phyloP scores from a whole-genome alignment of 2,797 vertebrate species.

The Eupleurogrammus muticus region DNA sequence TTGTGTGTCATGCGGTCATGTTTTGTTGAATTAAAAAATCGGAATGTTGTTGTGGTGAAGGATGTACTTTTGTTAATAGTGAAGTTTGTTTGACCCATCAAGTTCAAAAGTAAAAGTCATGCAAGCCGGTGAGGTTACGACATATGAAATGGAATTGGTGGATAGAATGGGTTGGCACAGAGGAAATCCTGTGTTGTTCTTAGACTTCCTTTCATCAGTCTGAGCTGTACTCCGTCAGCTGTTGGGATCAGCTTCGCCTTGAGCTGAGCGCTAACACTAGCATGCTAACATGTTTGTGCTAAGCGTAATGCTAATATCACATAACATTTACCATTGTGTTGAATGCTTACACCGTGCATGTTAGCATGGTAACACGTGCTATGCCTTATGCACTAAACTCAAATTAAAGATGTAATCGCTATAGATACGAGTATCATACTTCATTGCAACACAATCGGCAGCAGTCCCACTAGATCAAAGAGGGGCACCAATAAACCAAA shows the following conservation, averaged over 20 bases:
- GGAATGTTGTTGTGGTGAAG: background rate
- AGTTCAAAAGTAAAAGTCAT: background rate
- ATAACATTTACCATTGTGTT: no score
- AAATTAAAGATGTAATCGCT: no score
- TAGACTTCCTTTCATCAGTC: no score
- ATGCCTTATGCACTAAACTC: no score
- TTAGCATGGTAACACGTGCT: background rate
- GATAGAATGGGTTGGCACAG: background rate
- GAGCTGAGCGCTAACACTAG: background rate
- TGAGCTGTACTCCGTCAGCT: conserved; percentile 14
- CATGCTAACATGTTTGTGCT: no score
- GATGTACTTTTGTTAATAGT: background rate
- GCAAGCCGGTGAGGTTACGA: background rate
- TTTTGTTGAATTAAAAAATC: background rate
- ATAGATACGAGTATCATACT: background rate
- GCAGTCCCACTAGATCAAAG: background rate
- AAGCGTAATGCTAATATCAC: conserved; percentile 1
- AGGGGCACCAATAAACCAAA: background rate
- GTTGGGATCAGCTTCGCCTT: conserved; percentile 5
- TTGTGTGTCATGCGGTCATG: no score
- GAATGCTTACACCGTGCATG: no score
- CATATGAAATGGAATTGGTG: background rate
- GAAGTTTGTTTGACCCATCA: background rate
- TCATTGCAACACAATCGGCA: background rate
- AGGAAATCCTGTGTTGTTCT: conserved; percentile 1